Evolutionary conservation across 2,113 vertebrate species (phyloP), one percentile per base, ranked within the genome.

Genomic region (Syngnathoides biaculeatus): DNA sequence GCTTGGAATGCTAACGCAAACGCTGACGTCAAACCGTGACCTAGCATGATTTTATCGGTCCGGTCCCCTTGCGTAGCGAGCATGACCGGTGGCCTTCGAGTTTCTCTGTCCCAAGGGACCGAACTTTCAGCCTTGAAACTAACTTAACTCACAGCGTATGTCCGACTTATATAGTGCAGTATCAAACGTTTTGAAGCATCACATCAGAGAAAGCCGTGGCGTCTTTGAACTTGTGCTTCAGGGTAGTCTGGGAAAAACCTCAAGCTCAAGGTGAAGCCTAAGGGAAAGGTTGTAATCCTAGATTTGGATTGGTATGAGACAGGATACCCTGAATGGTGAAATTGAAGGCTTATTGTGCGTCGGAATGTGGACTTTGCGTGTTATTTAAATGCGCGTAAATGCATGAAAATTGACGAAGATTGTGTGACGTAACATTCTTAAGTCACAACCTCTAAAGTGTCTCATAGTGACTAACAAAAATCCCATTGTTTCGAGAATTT

Each of bases 331-430:
- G 10, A 27, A 42, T 57, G 39, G 22, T 12, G 19, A 63, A 63
- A 52, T 39, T 45, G 65, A 55, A 26, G 59, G 15, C 12, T 4
- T 9, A 40, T 48, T 74, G 22, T 50, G 59, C 55, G 42, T 38
- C 15, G 72, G 55, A 72, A 53, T 4, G 38, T 30, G n/a, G 56
- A 47, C n/a, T 50, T 38, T 72, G 71, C 48, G 17, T 45, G 8
- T 8, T 4, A n/a, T 59, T 60, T 60, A 35, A 57, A 61, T 62
- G 70, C 53, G 45, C 47, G 27, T 26, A 17, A 42, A 73, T 73
- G 63, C 67, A 75, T 73, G 68, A 68, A 79, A 60, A 69, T 61
- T 42, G n/a, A n/a, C n/a, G n/a, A 75, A 60, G n/a, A 13, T 50
- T 66, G 35, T 22, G 24, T 26, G 67, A 58, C 19, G 47, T n/a